Evolutionary conservation across 2,797 vertebrate genomes (phyloP).

Genomic region (Geotria australis): DNA sequence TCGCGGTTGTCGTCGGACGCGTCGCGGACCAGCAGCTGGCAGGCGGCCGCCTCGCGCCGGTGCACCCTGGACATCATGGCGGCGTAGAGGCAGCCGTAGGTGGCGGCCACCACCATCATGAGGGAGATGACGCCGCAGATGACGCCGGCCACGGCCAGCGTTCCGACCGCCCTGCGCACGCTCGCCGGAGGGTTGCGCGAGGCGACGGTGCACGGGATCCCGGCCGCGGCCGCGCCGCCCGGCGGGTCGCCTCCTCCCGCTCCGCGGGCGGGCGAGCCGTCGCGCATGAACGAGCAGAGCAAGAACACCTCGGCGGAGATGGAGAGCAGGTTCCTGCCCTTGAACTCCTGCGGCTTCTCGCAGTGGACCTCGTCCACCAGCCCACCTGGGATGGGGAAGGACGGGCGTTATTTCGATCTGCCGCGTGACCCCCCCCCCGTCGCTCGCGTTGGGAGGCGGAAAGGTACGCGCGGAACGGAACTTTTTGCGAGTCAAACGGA

Average conservation of each 20-base stretch:
- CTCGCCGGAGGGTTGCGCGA: constrained; percentile 51
- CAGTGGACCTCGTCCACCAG: constrained; percentile 58
- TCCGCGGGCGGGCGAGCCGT: constrained; percentile 16
- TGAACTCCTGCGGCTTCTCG: constrained; percentile 77
- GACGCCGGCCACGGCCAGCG: constrained; percentile 77
- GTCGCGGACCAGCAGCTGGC: constrained; percentile 81
- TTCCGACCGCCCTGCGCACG: constrained; percentile 75
- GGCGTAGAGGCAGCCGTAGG: constrained; percentile 89
- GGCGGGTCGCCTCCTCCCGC: constrained; percentile 16
- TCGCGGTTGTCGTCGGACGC: constrained; percentile 38
- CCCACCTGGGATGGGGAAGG: constrained; percentile 18
- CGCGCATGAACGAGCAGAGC: constrained; percentile 62
- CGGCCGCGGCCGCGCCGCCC: constrained; percentile 2
- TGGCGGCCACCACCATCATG: constrained; percentile 95
- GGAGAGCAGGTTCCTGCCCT: constrained; percentile 65
- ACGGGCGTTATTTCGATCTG: neutral
- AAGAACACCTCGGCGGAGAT: constrained; percentile 97
- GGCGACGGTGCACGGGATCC: constrained; percentile 5
- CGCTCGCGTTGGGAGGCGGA: too few species aligned
- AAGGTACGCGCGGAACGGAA: too few species aligned
- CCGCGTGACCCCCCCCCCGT: too few species aligned
- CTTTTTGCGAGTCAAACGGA: too few species aligned
- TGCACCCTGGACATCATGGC: constrained; percentile 98
- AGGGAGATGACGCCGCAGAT: constrained; percentile 89
- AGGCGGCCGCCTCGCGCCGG: constrained; percentile 62